These are phyloP conservation scores for Gadopsis bispinosus DNA, from an alignment of 2,797 vertebrate species.

Conservation along the genomic window DNA sequence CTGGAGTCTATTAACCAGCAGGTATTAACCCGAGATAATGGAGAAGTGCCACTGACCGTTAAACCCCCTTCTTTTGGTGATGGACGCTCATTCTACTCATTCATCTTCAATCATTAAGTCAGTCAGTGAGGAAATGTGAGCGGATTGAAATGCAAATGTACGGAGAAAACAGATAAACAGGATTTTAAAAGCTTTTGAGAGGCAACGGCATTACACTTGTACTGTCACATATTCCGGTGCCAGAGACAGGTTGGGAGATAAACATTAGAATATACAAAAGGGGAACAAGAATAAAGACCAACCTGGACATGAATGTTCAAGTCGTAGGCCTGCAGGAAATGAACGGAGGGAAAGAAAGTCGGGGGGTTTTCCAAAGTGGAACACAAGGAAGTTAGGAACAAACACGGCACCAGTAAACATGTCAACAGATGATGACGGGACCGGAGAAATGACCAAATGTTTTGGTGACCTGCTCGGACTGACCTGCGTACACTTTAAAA, in stretches of 20 bases:
- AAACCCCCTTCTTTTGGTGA: conserved; percentile 7
- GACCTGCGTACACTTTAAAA: not conserved
- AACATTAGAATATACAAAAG: not conserved
- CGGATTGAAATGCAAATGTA: conserved; percentile 31
- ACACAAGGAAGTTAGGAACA: not conserved
- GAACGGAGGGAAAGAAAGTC: not conserved
- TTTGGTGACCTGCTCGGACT: not conserved
- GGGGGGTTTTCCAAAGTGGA: conserved; percentile 31
- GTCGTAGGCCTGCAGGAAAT: too few species aligned
- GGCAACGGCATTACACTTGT: not conserved
- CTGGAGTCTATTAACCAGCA: conserved; percentile 3
- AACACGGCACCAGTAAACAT: conserved; percentile 19
- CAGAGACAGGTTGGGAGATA: not conserved
- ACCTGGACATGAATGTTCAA: too few species aligned
- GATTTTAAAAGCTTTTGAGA: too few species aligned
- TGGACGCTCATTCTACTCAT: conserved; percentile 16
- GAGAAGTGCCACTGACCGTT: conserved; percentile 21
- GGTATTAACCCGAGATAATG: not conserved
- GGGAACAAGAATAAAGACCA: not conserved
- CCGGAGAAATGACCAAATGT: not conserved
- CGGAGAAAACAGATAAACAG: not conserved
- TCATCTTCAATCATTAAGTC: conserved; percentile 21
- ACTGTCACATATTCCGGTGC: not conserved
- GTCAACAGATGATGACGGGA: conserved; percentile 1
- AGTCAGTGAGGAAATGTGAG: conserved; percentile 31